phyloP scores from a whole-genome alignment of 2,888 invertebrate genomes.

The Agrilus biguttatus region DNA sequence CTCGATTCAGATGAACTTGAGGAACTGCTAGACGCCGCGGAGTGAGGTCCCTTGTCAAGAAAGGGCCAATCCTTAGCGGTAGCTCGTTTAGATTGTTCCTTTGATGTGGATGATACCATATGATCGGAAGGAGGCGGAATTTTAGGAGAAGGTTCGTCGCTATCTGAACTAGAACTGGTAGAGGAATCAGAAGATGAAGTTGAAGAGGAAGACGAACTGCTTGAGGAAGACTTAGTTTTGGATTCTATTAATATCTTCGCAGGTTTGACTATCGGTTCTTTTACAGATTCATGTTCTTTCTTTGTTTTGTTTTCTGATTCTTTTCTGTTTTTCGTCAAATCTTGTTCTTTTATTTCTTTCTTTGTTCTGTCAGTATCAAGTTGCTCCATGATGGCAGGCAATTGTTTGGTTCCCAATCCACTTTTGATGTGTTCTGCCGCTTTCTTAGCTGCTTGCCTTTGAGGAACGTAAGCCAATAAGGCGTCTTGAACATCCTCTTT shows the following conservation, averaged over 20 bases:
- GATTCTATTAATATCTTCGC: slow-evolving; percentile 21
- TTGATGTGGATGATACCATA: slow-evolving; percentile 18
- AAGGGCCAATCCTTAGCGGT: slow-evolving; percentile 56
- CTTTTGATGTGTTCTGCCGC: slow-evolving; percentile 83
- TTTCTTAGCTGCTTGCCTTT: slow-evolving; percentile 81
- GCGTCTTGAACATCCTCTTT: slow-evolving; percentile 44
- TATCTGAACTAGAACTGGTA: slow-evolving; percentile 40
- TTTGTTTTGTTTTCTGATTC: slow-evolving; percentile 13
- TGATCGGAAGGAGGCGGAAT: slow-evolving; percentile 28
- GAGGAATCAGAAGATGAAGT: slow-evolving; percentile 35
- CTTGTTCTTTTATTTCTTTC: slow-evolving; percentile 15
- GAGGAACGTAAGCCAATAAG: slow-evolving; percentile 72
- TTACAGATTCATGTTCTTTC: slow-evolving; percentile 13
- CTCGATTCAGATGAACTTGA: slow-evolving; percentile 40
- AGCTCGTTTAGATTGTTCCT: slow-evolving; percentile 26
- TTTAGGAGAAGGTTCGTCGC: slow-evolving; percentile 33
- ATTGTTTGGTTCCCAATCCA: slow-evolving; percentile 45
- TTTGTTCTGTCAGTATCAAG: slow-evolving; percentile 15
- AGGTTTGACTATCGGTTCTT: slow-evolving; percentile 14
- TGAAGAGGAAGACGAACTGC: slow-evolving; percentile 38
- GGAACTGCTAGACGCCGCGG: slow-evolving; percentile 47
- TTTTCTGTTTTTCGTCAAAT: slow-evolving; percentile 13
- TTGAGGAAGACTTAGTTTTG: slow-evolving; percentile 40
- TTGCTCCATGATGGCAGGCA: slow-evolving; percentile 22
- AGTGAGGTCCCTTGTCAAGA: slow-evolving; percentile 65